Percentiles rank a stretch among this genome's conserved stretches.
Conservation (phyloP, 1,140 invertebrate species). For the Scaptomyza hsui region DNA sequence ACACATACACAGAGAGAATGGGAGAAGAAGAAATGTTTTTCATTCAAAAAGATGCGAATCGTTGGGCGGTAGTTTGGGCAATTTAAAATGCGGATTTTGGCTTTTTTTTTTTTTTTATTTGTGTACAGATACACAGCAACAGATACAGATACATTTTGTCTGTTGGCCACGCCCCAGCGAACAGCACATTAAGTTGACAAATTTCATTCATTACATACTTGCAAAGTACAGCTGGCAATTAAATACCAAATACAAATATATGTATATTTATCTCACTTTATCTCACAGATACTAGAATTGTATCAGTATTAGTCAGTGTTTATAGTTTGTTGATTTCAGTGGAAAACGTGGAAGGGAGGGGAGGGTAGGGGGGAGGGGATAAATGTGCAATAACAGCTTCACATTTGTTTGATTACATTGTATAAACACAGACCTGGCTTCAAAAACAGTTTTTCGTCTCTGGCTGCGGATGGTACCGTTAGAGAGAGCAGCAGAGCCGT, state of each 20-base stretch:
- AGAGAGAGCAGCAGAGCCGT: not conserved
- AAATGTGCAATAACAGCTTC: constrained; percentile 64
- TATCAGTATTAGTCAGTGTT: constrained; percentile 19
- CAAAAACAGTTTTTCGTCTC: constrained; percentile 54
- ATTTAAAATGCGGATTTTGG: constrained; percentile 35
- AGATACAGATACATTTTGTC: constrained; percentile 10
- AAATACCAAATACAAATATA: constrained; percentile 45
- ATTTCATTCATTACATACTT: constrained; percentile 73
- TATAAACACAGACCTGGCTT: constrained; percentile 65
- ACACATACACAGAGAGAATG: too few species aligned
- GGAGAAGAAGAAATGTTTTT: constrained; percentile 1
- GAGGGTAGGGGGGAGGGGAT: constrained; percentile 2
- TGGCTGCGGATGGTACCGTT: constrained; percentile 37
- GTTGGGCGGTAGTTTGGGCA: constrained; percentile 41
- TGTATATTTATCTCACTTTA: constrained; percentile 29
- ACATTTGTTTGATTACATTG: constrained; percentile 67
- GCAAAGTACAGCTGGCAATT: constrained; percentile 59
- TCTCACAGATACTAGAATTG: constrained; percentile 37
- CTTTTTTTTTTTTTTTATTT: too few species aligned
- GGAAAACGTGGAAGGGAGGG: too few species aligned
- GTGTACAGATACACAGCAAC: constrained; percentile 18
- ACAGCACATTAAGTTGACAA: constrained; percentile 72
- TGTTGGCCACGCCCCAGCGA: constrained; percentile 34
- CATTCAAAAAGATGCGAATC: constrained; percentile 41
- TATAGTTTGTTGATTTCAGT: constrained; percentile 43